Percentiles rank a stretch among this genome's conserved stretches.
These are phyloP conservation scores for Cherax destructor DNA, from an alignment of 1,140 invertebrate species.

Conservation along the genomic window DNA sequence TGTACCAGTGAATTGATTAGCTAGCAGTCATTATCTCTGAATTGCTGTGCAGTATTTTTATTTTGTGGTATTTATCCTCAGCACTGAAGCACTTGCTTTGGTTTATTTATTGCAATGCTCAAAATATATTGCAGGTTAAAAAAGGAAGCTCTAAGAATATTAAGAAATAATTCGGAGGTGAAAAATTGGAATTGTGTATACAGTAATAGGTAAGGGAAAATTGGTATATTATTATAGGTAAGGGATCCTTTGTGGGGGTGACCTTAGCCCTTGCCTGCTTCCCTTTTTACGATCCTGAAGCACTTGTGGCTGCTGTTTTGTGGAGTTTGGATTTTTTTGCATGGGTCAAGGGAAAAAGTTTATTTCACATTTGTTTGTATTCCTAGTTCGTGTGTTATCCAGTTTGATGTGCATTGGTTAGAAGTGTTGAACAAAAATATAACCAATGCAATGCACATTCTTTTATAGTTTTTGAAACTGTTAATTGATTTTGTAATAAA, in stretches of 20 bases:
- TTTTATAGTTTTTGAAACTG: background rate
- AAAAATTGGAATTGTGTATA: slow-evolving; percentile 27
- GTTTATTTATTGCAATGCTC: slow-evolving; percentile 1
- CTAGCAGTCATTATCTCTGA: background rate
- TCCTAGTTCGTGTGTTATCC: background rate
- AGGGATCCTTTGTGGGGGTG: background rate
- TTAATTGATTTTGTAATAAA: too few relatives aligned
- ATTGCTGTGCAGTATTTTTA: background rate
- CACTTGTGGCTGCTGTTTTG: background rate
- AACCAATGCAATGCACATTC: background rate
- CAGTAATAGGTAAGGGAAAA: slow-evolving; percentile 34
- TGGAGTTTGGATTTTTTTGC: background rate
- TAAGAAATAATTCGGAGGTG: slow-evolving; percentile 46
- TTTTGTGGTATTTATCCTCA: background rate
- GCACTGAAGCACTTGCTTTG: background rate
- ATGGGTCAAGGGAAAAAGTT: background rate
- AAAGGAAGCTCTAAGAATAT: slow-evolving; percentile 44
- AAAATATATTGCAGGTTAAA: slow-evolving; percentile 51
- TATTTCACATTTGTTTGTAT: background rate
- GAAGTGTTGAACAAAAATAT: background rate
- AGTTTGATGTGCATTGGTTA: background rate
- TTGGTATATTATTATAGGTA: slow-evolving; percentile 39
- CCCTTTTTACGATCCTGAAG: background rate
- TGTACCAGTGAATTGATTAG: background rate
- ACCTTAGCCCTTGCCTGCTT: background rate